Conservation (phyloP, 2,113 vertebrate genomes). For the Paramormyrops kingsleyae region DNA sequence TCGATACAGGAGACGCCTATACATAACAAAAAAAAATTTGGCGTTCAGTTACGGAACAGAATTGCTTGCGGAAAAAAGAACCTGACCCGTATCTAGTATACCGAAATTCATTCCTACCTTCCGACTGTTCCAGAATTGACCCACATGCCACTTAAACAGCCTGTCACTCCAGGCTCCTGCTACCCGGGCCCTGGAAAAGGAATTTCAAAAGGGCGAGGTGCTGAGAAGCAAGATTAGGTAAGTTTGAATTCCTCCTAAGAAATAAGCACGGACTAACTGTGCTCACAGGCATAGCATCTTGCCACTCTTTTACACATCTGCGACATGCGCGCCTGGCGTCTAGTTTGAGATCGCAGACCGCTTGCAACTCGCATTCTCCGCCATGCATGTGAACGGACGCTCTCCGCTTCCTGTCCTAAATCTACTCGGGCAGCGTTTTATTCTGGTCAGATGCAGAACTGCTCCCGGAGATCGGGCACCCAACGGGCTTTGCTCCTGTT, state of each 20-base stretch:
- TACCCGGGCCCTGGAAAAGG: constrained; percentile 43
- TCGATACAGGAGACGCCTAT: not conserved
- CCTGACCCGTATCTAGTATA: constrained; percentile 42
- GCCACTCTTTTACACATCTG: not conserved
- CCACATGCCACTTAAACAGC: constrained; percentile 63
- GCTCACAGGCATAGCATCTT: constrained; percentile 2
- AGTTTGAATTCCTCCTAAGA: constrained; percentile 17
- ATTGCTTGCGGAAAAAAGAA: constrained; percentile 28
- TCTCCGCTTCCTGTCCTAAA: not conserved
- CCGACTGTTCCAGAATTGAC: constrained; percentile 65
- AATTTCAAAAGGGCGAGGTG: constrained; percentile 19
- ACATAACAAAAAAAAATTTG: not conserved
- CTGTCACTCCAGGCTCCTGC: constrained; percentile 44
- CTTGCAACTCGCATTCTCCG: not conserved
- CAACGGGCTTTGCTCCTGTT: constrained; percentile 41
- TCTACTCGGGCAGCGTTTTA: not conserved
- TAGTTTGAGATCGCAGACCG: not conserved
- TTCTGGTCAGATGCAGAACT: not conserved
- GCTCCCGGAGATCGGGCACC: not conserved
- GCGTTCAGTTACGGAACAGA: not conserved
- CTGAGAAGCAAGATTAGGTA: not conserved
- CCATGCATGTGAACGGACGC: not conserved
- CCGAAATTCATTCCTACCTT: constrained; percentile 56
- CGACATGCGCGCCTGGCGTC: not conserved
- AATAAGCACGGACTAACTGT: constrained; percentile 34